Base-by-base conservation (phyloP, 92 coral and sea anemone genomes). In the Bergia sp. region DNA sequence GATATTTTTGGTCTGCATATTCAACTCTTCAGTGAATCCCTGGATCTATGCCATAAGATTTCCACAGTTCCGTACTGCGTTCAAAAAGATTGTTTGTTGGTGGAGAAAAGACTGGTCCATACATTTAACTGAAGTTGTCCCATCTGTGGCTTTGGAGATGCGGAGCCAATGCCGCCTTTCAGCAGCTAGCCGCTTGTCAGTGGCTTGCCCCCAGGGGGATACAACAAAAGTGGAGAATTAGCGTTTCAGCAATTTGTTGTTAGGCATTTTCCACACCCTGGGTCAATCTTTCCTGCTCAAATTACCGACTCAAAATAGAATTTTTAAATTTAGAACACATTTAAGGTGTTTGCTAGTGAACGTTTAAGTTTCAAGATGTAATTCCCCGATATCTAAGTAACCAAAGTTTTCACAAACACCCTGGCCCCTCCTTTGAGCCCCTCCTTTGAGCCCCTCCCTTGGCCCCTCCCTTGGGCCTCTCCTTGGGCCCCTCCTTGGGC, bases 81-180 rank as follows among this genome's bases (percentile, higher is more conserved):
- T 84, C 37, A 84, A 84, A 49, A 69, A 47, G 87, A 71, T 84
- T 69, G 37, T 84, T 37, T 84, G 87, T 40, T 84, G 87, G 87
- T 84, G 87, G 87, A 71, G 79, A 47, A 69, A 71, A 6, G 41
- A 84, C 40, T 40, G 55, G 64, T 23, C 86, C 5, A n/a, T 58
- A 16, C 55, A 43, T 38, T 45, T 45, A 23, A 45, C 79, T 16
- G 74, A 84, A 13, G n/a, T 84, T 1, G 58, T 37, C 4, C 65
- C 77, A 6, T 67, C 87, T 9, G 77, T 66, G 55, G 86, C 75
- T 47, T 29, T 71, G 1, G 79, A 84, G 64, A 55, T 55, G 72
- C 73, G 71, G 85, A 18, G 29, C n/a, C 69, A 61, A 16, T 12
- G 7, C 7, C 69, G 29, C 2, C n/a, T 61, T 61, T 61, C 69